phyloP scores from a whole-genome alignment of 35 echinoderm and acorn worm genomes.

The Heliocidaris tuberculata region DNA sequence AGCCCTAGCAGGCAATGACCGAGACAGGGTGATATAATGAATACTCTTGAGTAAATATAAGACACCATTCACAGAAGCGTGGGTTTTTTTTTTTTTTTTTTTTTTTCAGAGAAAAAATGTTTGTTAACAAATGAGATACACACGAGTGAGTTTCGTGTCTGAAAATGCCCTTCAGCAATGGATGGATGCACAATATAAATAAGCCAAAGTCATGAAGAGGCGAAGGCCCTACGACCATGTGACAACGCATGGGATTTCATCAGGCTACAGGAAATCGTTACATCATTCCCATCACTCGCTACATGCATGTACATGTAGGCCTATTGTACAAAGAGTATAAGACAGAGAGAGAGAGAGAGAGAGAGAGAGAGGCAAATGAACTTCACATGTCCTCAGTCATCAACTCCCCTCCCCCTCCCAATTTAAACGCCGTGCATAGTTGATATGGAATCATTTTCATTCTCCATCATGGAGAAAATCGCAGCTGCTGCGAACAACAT shows the following conservation, averaged over 20 bases:
- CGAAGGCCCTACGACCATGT: neutral
- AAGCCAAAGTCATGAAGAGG: neutral
- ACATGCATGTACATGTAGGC: neutral
- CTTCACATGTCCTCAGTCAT: neutral
- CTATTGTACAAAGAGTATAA: neutral
- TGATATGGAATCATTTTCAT: neutral
- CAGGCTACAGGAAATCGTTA: neutral
- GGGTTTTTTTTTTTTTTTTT: neutral
- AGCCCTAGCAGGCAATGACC: neutral
- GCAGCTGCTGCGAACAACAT: neutral
- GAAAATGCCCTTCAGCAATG: neutral
- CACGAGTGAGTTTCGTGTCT: slow-evolving; percentile 8
- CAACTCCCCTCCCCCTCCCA: neutral
- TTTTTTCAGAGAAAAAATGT: neutral
- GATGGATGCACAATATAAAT: neutral
- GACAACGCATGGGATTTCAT: neutral
- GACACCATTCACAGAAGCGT: neutral
- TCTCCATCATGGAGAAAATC: too few relatives aligned
- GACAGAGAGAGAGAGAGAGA: too few relatives aligned
- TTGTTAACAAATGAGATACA: neutral
- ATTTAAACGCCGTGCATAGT: neutral
- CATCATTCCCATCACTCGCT: neutral
- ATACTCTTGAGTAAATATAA: neutral
- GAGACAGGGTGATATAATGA: too few relatives aligned
- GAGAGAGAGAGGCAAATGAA: neutral